phyloP scores from a whole-genome alignment of 2,797 vertebrate species.

The Natrix natrix region DNA sequence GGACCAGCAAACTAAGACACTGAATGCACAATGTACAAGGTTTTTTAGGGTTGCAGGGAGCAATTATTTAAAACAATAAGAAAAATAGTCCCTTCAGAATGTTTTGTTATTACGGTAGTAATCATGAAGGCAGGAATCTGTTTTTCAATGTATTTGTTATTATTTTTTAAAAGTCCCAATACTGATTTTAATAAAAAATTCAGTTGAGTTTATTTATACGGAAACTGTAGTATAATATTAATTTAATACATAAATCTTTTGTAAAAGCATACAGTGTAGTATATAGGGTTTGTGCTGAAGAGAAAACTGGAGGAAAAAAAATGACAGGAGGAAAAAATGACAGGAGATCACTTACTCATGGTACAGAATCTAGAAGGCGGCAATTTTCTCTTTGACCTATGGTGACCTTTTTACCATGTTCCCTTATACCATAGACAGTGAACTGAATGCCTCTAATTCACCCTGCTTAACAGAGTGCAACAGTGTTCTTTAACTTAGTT shows the following conservation, averaged over 20 bases:
- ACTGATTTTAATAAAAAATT: neutral
- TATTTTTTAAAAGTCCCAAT: neutral
- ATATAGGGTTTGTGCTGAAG: constrained; percentile 37
- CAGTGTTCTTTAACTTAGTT: constrained; percentile 74
- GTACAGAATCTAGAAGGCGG: constrained; percentile 69
- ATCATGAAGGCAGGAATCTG: neutral
- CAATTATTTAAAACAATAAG: neutral
- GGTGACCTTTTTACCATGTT: constrained; percentile 84
- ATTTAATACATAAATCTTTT: neutral
- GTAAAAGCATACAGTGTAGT: neutral
- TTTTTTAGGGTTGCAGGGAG: neutral
- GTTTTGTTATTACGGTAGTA: neutral
- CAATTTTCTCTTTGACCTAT: constrained; percentile 76
- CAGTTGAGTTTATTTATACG: neutral
- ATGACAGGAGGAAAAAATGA: constrained; percentile 80
- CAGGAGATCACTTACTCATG: constrained; percentile 85
- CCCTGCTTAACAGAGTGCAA: constrained; percentile 82
- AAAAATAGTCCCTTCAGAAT: accelerated
- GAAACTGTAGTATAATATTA: neutral
- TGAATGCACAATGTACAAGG: neutral
- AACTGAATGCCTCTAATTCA: constrained; percentile 74
- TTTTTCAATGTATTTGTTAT: neutral
- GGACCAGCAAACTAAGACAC: neutral
- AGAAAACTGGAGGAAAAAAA: constrained; percentile 51
- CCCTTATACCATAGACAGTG: constrained; percentile 73